Evolutionary conservation across 2,113 vertebrate genomes (phyloP).

Genomic region (Halcyon senegalensis): DNA sequence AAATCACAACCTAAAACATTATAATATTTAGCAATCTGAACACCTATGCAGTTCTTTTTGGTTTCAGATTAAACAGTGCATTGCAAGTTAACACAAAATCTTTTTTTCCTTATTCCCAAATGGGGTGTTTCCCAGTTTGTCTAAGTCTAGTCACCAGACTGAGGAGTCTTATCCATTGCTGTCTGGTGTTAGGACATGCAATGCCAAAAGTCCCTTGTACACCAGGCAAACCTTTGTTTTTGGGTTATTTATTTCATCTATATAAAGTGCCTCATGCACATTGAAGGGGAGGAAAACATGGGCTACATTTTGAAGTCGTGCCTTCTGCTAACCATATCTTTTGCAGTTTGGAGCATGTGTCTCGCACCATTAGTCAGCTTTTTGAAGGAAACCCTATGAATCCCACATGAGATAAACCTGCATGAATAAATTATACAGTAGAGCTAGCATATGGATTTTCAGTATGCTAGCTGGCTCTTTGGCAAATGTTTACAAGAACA

Average conservation of each 20-base stretch:
- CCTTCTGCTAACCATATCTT: neutral
- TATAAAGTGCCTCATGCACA: neutral
- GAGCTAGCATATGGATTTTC: slow-evolving; percentile 36
- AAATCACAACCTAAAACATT: neutral
- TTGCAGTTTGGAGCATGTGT: neutral
- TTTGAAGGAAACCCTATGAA: neutral
- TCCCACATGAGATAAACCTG: neutral
- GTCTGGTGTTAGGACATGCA: rapidly evolving
- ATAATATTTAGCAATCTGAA: neutral
- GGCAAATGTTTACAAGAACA: neutral
- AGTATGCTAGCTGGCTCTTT: neutral
- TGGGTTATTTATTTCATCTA: neutral
- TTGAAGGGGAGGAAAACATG: neutral
- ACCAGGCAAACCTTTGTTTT: neutral
- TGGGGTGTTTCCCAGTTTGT: neutral
- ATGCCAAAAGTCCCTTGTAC: neutral
- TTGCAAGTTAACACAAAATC: neutral
- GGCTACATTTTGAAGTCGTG: neutral
- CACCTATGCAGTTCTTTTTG: neutral
- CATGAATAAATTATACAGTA: slow-evolving; percentile 11
- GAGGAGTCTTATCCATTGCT: neutral
- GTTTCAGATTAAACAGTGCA: neutral
- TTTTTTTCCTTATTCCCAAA: neutral
- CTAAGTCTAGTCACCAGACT: neutral
- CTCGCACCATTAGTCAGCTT: slow-evolving; percentile 12